Evolutionary conservation across 1,140 invertebrate species (phyloP).

Genomic region (Phymastichus coffea): DNA sequence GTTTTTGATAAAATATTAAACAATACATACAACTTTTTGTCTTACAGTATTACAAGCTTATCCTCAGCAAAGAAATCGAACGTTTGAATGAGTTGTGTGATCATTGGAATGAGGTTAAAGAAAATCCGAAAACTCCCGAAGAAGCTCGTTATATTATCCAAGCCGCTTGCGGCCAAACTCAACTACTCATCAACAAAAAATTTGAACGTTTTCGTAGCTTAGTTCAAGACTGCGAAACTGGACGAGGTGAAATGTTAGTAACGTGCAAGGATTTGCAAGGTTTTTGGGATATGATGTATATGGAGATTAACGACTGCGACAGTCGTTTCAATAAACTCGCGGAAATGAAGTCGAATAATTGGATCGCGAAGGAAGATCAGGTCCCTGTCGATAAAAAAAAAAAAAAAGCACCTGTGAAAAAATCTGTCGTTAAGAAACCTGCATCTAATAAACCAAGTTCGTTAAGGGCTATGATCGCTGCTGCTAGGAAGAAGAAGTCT

Average conservation of each 20-base stretch:
- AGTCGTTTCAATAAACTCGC: conserved; percentile 58
- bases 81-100: conserved; percentile 52
- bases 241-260: conserved; percentile 62
- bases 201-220: conserved; percentile 67
- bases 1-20: no score
- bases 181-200: conserved; percentile 67
- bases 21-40: no score
- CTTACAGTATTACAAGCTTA: conserved; percentile 56
- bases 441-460: conserved; percentile 29
- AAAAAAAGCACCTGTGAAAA: conserved; percentile 26
- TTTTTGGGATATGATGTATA: conserved; percentile 75
- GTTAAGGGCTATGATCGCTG: conserved; percentile 41
- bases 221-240: conserved; percentile 64
- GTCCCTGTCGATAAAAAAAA: conserved; percentile 44
- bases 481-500: conserved; percentile 41
- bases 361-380: conserved; percentile 54
- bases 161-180: conserved; percentile 68
- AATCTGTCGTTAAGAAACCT: conserved; percentile 5
- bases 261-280: conserved; percentile 69
- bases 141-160: conserved; percentile 63
- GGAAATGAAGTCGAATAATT: conserved; percentile 54
- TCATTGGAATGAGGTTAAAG: conserved; percentile 49
- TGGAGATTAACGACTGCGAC: conserved; percentile 64
- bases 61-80: conserved; percentile 55
- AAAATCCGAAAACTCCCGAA: conserved; percentile 41